Conservation (phyloP, 2,113 vertebrate species). For the Thunnus maccoyii region DNA sequence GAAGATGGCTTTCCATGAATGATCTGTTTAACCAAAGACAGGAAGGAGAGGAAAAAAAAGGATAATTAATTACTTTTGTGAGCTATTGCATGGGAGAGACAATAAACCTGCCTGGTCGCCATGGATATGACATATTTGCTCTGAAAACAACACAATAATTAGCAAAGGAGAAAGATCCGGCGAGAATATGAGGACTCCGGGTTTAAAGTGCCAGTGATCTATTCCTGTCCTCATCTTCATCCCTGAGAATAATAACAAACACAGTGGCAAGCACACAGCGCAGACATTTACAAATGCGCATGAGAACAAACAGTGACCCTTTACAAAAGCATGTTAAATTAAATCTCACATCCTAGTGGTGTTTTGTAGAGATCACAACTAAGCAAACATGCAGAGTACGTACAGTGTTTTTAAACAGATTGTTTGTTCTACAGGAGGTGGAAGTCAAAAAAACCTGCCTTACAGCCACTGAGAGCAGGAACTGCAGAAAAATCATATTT, state of each 20-base stretch:
- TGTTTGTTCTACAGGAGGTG: conserved; percentile 58
- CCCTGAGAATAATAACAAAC: conserved; percentile 77
- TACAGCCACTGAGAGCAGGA: conserved; percentile 50
- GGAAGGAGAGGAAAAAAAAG: conserved; percentile 93
- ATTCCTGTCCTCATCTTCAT: conserved; percentile 84
- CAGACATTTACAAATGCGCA: conserved; percentile 64
- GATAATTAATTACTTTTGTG: conserved; percentile 99
- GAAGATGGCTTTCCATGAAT: conserved; percentile 98
- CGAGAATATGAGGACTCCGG: conserved; percentile 99
- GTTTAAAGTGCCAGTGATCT: conserved; percentile 98
- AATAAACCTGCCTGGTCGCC: conserved; percentile 99
- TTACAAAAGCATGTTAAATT: conserved; percentile 60
- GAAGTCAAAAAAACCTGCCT: conserved; percentile 70
- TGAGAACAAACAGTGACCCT: conserved; percentile 62
- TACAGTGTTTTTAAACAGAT: conserved; percentile 47
- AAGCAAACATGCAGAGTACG: conserved; percentile 46
- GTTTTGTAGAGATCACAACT: conserved; percentile 69
- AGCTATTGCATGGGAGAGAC: conserved; percentile 99
- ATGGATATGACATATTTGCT: conserved; percentile 99
- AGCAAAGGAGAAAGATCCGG: conserved; percentile 99
- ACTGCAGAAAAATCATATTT: conserved; percentile 47
- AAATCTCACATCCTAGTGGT: conserved; percentile 65
- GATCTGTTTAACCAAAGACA: conserved; percentile 99
- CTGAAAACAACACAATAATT: conserved; percentile 99
- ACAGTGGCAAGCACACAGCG: conserved; percentile 60